Conservation (phyloP, 2,113 vertebrate species). For the Falcunculus frontatus region DNA sequence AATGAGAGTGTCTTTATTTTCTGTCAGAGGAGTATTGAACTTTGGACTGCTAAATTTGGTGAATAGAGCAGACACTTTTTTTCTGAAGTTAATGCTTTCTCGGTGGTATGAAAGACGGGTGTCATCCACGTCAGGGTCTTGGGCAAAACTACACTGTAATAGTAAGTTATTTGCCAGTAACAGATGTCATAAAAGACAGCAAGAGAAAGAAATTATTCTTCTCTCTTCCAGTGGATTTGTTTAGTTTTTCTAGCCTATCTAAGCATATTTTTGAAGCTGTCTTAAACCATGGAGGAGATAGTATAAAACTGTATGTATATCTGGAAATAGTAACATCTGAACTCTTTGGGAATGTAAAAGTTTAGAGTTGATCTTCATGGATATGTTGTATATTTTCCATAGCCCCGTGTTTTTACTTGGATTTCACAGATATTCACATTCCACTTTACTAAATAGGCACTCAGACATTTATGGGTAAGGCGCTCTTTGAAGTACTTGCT, state of each 20-base stretch:
- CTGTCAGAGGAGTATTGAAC: not conserved
- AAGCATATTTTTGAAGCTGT: not conserved
- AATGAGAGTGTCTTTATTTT: not conserved
- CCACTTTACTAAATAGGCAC: not conserved
- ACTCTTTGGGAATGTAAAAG: not conserved
- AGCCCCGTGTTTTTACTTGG: not conserved
- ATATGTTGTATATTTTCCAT: conserved; percentile 10
- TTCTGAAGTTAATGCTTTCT: not conserved
- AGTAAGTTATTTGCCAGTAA: not conserved
- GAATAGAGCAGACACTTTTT: not conserved
- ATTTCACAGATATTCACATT: conserved; percentile 10
- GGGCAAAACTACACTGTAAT: not conserved
- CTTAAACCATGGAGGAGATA: not conserved
- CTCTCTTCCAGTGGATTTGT: not conserved
- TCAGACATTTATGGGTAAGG: not conserved
- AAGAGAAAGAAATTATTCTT: not conserved
- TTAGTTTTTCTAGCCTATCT: not conserved
- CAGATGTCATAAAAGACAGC: not conserved
- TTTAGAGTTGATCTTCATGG: not conserved
- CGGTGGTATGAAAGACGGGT: not conserved
- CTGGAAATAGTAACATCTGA: conserved; percentile 19
- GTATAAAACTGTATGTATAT: not conserved
- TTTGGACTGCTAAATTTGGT: not conserved
- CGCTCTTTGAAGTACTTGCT: not conserved
- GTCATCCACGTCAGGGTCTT: not conserved